Percentiles rank a stretch among this genome's conserved stretches.
These are phyloP conservation scores for Menura novaehollandiae DNA, from an alignment of 2,113 vertebrate species.

Conservation along the genomic window DNA sequence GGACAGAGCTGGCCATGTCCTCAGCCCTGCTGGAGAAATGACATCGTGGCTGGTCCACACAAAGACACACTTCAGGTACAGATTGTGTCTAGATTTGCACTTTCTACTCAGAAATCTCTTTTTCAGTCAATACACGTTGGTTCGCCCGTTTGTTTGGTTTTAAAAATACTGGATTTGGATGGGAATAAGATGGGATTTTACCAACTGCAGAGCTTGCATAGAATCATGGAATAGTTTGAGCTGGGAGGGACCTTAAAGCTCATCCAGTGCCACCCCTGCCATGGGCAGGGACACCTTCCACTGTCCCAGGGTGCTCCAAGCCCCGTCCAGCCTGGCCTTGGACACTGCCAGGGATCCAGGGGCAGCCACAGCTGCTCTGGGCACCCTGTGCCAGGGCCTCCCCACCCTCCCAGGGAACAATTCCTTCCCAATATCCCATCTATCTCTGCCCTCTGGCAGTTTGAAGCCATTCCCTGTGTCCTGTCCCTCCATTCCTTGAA, in stretches of 20 bases:
- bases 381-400: not conserved
- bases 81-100: not conserved
- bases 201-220: not conserved
- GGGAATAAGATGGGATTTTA: not conserved
- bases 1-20: not conserved
- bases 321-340: not conserved
- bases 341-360: not conserved
- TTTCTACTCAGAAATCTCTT: not conserved
- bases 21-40: not conserved
- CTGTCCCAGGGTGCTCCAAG: not conserved
- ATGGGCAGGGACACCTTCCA: not conserved
- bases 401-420: not conserved
- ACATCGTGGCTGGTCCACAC: not conserved
- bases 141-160: not conserved
- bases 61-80: not conserved
- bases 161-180: not conserved
- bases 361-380: not conserved
- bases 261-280: rapidly evolving
- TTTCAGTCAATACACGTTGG: not conserved
- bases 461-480: not conserved
- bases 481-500: not conserved
- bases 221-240: not conserved
- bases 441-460: not conserved
- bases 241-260: rapidly evolving
- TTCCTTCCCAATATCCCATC: not conserved